phyloP scores from a whole-genome alignment of 2,888 invertebrate genomes.

The Lordiphosa andalusiaca region DNA sequence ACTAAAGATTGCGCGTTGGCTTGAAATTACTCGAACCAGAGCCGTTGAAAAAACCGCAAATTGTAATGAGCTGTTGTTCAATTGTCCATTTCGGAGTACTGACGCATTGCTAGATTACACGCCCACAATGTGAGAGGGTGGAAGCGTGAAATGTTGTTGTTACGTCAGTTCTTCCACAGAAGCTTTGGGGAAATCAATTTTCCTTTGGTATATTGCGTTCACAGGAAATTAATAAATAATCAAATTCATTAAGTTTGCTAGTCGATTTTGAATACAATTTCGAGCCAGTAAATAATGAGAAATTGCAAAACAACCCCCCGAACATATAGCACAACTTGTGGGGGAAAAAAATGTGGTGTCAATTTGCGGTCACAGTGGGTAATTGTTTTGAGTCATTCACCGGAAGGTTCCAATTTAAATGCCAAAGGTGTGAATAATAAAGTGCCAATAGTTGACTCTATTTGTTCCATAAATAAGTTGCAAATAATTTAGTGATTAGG shows the following conservation, averaged over 20 bases:
- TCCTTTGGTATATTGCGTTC: too few species aligned
- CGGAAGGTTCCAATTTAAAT: slow-evolving; percentile 27
- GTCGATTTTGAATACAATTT: too few species aligned
- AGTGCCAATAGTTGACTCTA: slow-evolving; percentile 3
- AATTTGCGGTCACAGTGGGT: slow-evolving; percentile 17
- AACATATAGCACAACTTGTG: too few species aligned
- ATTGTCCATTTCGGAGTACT: slow-evolving; percentile 9
- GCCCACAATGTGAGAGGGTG: neutral
- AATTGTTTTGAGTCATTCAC: slow-evolving; percentile 17
- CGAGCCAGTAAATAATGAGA: slow-evolving; percentile 2
- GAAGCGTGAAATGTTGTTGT: neutral
- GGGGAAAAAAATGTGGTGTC: slow-evolving; percentile 6
- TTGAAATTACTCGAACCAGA: slow-evolving; percentile 28
- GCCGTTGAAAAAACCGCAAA: slow-evolving; percentile 24
- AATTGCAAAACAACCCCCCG: neutral
- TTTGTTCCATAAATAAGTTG: neutral
- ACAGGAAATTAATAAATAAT: too few species aligned
- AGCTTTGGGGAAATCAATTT: too few species aligned
- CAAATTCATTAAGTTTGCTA: slow-evolving; percentile 8
- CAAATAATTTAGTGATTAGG: too few species aligned
- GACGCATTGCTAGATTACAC: slow-evolving; percentile 1
- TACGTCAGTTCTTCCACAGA: too few species aligned
- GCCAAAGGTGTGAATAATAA: slow-evolving; percentile 24
- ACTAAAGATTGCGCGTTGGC: slow-evolving; percentile 28
- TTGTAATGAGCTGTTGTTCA: slow-evolving; percentile 26